phyloP scores from a whole-genome alignment of 1,140 invertebrate genomes.

The Zaprionus capensis region DNA sequence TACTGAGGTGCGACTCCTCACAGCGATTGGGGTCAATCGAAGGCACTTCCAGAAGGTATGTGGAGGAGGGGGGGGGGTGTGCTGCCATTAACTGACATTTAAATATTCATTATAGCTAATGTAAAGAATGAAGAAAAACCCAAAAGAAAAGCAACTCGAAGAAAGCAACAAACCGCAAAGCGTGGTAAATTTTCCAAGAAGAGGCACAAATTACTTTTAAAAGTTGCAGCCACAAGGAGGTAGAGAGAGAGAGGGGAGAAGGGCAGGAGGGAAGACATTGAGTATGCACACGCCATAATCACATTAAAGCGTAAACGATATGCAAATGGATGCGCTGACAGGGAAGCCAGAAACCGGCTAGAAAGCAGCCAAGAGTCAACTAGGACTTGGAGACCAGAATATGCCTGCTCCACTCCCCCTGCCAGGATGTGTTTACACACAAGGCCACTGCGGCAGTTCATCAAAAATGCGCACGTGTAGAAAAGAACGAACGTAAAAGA shows the following conservation, averaged over 20 bases:
- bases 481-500: conserved; percentile 30
- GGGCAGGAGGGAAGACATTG: conserved; percentile 45
- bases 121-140: conserved; percentile 18
- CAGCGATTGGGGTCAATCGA: conserved; percentile 48
- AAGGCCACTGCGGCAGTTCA: conserved; percentile 43
- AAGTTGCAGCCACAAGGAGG: conserved; percentile 43
- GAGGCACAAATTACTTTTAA: conserved; percentile 56
- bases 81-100: conserved; percentile 51
- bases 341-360: conserved; percentile 50
- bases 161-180: conserved; percentile 53
- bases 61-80: conserved; percentile 19
- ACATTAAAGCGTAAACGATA: conserved; percentile 83
- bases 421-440: neutral
- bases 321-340: conserved; percentile 81
- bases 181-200: conserved; percentile 35
- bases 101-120: conserved; percentile 62
- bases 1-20: conserved; percentile 49
- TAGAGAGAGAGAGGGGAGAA: conserved; percentile 23
- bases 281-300: conserved; percentile 82
- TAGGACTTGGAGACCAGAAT: neutral
- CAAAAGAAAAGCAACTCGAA: conserved; percentile 34
- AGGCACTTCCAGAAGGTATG: conserved; percentile 32
- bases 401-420: neutral
- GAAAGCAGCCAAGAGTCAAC: conserved; percentile 5
- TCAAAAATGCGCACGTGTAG: conserved; percentile 72